Percentiles rank a stretch among this genome's conserved stretches.
Conservation (phyloP, 2,113 vertebrate species). For the Phylloscopus whistleri region DNA sequence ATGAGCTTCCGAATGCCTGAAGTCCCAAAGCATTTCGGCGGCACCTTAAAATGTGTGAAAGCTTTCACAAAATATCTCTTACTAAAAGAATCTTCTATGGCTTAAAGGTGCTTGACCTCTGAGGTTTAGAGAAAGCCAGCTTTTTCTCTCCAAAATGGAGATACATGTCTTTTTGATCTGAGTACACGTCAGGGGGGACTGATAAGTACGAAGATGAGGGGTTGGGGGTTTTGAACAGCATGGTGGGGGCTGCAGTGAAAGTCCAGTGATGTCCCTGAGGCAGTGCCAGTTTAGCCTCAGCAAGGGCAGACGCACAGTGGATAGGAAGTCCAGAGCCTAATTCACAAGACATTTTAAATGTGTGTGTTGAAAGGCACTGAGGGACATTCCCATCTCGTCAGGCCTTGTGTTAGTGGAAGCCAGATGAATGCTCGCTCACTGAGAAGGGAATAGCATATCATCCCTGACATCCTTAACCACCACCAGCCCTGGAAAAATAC, state of each 20-base stretch:
- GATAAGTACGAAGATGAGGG: background rate
- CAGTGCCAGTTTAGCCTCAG: background rate
- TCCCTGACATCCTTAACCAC: background rate
- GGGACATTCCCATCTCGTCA: background rate
- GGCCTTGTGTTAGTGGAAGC: background rate
- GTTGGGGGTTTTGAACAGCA: background rate
- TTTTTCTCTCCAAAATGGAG: background rate
- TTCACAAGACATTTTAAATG: slow-evolving; percentile 1
- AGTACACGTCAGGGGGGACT: background rate
- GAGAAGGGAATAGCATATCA: background rate
- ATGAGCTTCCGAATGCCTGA: background rate
- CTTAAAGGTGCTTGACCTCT: background rate
- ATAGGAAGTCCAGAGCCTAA: background rate
- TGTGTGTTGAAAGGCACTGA: slow-evolving; percentile 15
- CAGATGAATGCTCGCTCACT: fast-evolving
- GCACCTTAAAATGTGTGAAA: background rate
- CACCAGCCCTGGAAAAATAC: background rate
- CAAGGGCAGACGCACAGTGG: fast-evolving
- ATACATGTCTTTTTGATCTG: background rate
- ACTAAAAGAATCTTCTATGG: background rate
- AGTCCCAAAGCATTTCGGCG: background rate
- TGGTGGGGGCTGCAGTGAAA: background rate
- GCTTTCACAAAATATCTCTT: background rate
- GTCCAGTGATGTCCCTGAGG: background rate
- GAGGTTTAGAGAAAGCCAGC: background rate